phyloP scores from a whole-genome alignment of 37 sponge, comb jelly and placozoan species.

The Amphimedon queenslandica region DNA sequence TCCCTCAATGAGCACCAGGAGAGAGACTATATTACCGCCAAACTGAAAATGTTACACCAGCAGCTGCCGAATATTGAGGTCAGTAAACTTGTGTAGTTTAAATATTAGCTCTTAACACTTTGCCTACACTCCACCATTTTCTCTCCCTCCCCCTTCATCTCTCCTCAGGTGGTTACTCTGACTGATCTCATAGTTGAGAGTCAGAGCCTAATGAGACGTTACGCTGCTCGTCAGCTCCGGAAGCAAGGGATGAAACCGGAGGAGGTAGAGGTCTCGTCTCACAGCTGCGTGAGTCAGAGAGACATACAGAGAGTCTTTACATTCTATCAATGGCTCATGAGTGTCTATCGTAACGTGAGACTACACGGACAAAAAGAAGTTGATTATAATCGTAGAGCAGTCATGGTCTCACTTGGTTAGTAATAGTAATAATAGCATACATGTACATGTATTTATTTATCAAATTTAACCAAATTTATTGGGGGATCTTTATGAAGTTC shows the following conservation, averaged over 20 bases:
- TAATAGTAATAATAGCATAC: neutral
- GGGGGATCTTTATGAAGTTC: no score
- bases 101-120: no score
- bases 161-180: conserved; percentile 28
- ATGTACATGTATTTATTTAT: conserved; percentile 5
- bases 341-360: conserved; percentile 23
- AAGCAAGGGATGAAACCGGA: neutral
- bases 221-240: conserved; percentile 58
- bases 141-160: no score
- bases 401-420: conserved; percentile 68
- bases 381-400: conserved; percentile 44
- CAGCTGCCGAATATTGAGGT: conserved; percentile 35
- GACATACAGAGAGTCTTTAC: conserved; percentile 90
- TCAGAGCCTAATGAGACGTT: conserved; percentile 72
- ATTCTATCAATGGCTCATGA: conserved; percentile 58
- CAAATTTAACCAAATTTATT: no score
- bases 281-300: conserved; percentile 79
- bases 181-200: conserved; percentile 63
- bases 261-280: conserved; percentile 36
- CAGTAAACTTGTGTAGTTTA: neutral
- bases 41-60: conserved; percentile 62
- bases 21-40: conserved; percentile 75
- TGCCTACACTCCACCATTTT: no score
- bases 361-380: conserved; percentile 9
- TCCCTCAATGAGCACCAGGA: conserved; percentile 83